Evolutionary conservation across 2,888 invertebrate species (phyloP), one percentile per base, ranked within the genome.

Genomic region (Cylloceria caligata): DNA sequence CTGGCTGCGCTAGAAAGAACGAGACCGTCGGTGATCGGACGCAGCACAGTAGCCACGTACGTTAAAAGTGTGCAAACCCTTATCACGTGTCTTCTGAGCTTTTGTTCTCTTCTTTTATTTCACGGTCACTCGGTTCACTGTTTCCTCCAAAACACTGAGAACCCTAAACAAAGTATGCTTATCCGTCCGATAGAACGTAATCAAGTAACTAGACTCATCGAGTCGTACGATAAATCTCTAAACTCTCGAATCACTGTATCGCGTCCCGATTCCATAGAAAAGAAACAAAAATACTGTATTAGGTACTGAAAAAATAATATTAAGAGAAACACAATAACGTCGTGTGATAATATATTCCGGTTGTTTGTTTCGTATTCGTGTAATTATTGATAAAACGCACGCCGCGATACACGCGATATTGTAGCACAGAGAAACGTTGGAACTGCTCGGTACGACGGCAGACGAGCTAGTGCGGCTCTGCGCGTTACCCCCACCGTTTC

Each of bases 391-490:
- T n/a, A 45, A 13, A 85, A 75, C 80, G 83, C 87, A 87, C 87
- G 86, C 89, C 83, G 85, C 84, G 83, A 86, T 68, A 83, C 84
- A 78, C 84, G 85, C 71, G 76, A 78, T 75, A 34, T 13, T 7
- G 64, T 19, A 45, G 57, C 55, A 68, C 78, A 42, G 34, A 71
- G 67, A 76, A 72, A 55, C 60, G 64, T 72, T 73, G 76, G 89
- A 88, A 89, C 89, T 89, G 90, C 89, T 89, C 91, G 87, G 88
- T 90, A 88, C 92, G 88, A 87, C 89, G 91, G 90, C 90, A 88
- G 91, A 88, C 92, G 91, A 91, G 91, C 91, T 91, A 92, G 89
- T 92, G 92, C 89, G 89, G 88, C 89, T 88, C 90, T 84, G 83
- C 84, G 83, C 86, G 86, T 83, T 89, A 80, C 90, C 91, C 89